Conservation (phyloP, 2,888 invertebrate genomes). For the Hololepta plana region DNA sequence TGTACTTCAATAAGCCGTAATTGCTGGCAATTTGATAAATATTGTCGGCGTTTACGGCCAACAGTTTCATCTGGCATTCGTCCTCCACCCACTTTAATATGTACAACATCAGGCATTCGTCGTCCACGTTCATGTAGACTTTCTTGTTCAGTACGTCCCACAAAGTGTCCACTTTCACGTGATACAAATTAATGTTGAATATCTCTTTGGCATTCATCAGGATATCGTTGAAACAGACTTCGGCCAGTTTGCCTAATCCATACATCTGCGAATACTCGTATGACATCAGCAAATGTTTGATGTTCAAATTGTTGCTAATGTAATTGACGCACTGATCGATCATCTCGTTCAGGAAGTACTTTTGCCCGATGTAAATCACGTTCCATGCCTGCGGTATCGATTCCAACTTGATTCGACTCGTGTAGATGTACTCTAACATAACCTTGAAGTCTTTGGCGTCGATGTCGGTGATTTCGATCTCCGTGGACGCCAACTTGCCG, state of each 20-base stretch:
- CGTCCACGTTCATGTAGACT: slow-evolving; percentile 31
- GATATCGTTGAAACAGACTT: slow-evolving; percentile 34
- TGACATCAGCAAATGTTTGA: slow-evolving; percentile 37
- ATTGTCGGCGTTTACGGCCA: slow-evolving; percentile 26
- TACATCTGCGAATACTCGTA: slow-evolving; percentile 43
- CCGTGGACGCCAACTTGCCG: slow-evolving; percentile 34
- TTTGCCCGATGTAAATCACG: slow-evolving; percentile 43
- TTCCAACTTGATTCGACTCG: slow-evolving; percentile 34
- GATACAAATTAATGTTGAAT: slow-evolving; percentile 29
- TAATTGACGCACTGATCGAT: slow-evolving; percentile 32
- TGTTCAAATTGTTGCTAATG: slow-evolving; percentile 34
- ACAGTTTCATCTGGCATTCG: slow-evolving; percentile 30
- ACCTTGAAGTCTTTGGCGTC: slow-evolving; percentile 40
- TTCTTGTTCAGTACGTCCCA: slow-evolving; percentile 31
- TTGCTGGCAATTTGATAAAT: slow-evolving; percentile 28
- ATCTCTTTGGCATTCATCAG: slow-evolving; percentile 35
- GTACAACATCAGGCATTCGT: slow-evolving; percentile 33
- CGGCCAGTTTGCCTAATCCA: slow-evolving; percentile 32
- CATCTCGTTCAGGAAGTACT: slow-evolving; percentile 40
- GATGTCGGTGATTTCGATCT: slow-evolving; percentile 38
- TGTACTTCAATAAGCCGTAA: slow-evolving; percentile 6
- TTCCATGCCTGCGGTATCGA: slow-evolving; percentile 41
- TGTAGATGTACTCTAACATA: slow-evolving; percentile 42
- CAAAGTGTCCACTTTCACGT: slow-evolving; percentile 32
- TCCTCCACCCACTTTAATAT: slow-evolving; percentile 35